Evolutionary conservation across 2,888 invertebrate species (phyloP), one percentile per base, ranked within the genome.

Genomic region (Timandra comae): DNA sequence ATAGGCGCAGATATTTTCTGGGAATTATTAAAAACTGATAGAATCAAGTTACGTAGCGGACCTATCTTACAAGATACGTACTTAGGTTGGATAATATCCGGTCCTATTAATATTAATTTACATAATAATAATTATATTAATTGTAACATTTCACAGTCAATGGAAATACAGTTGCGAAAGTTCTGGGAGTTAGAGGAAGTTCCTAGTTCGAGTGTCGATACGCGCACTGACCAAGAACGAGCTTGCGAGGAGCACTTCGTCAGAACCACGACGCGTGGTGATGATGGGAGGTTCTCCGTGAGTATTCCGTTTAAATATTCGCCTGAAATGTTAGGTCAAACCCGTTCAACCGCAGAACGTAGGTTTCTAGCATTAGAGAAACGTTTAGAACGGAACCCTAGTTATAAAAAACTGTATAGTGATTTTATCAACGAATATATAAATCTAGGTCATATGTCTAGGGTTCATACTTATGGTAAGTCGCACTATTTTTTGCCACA

Each of bases 11-110:
- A 33, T 8, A 7, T 28, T 5, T 33, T 33, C 10, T 33, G 46
- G 52, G 24, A 30, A 4, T 4, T 30, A 8, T 10, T 30, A 12
- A 16, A 16, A 2, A 13, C 6, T 12, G n/a, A 30, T 11, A 10
- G n/a, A 10, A 12, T 27, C 10, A 10, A 7, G 3, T 27, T 27
- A 12, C n/a, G 21, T 21, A 30, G 3, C 3, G n/a, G 2, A 3
- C 24, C 30, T 4, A 6, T 7, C 3, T 8, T 21, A 21, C 3
- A 21, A 21, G 2, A 7, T 8, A 30, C 56, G 0, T 7, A 44
- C 1, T 12, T 56, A n/a, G 54, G 56, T 3, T 59, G 54, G 55
- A 5, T 56, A 9, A 28, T 59, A 10, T 37, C 49, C 0, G 55
- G 59, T 24, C 44, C n/a, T 9, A 9, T 22, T 9, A 22, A n/a